Evolutionary conservation across 2,888 invertebrate genomes (phyloP).

Genomic region (Tridacna gigas): DNA sequence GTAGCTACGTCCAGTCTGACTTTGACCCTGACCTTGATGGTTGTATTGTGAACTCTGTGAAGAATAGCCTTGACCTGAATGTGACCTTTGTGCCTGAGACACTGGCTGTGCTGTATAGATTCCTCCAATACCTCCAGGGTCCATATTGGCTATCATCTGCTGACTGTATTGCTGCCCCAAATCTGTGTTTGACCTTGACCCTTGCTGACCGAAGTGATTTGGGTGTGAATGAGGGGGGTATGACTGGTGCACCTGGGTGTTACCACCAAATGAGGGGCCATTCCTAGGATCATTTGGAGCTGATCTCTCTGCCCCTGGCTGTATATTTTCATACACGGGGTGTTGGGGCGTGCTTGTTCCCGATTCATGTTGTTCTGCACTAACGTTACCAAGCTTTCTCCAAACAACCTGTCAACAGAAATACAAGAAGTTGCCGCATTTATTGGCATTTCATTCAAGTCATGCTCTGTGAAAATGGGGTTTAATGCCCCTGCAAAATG

Average conservation of each 20-base stretch:
- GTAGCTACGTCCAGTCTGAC: not conserved
- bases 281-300: constrained; percentile 48
- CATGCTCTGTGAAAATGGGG: too few relatives aligned
- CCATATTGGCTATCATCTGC: not conserved
- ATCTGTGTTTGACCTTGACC: constrained; percentile 9
- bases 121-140: constrained; percentile 19
- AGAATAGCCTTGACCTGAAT: not conserved
- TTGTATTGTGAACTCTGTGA: constrained; percentile 4
- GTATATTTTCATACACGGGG: constrained; percentile 66
- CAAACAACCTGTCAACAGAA: constrained; percentile 75
- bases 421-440: not conserved
- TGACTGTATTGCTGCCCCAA: constrained; percentile 7
- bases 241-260: constrained; percentile 26
- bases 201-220: not conserved
- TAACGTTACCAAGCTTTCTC: constrained; percentile 78
- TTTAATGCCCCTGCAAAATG: too few relatives aligned
- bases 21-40: constrained; percentile 14
- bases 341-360: constrained; percentile 47
- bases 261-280: constrained; percentile 16
- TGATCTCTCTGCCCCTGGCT: constrained; percentile 41
- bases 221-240: constrained; percentile 16
- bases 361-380: constrained; percentile 59
- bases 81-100: constrained; percentile 6
- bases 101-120: constrained; percentile 28
- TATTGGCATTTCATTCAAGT: too few relatives aligned